Evolutionary conservation across 2,888 invertebrate genomes (phyloP), one percentile per base, ranked within the genome.

Genomic region (Cancer borealis): DNA sequence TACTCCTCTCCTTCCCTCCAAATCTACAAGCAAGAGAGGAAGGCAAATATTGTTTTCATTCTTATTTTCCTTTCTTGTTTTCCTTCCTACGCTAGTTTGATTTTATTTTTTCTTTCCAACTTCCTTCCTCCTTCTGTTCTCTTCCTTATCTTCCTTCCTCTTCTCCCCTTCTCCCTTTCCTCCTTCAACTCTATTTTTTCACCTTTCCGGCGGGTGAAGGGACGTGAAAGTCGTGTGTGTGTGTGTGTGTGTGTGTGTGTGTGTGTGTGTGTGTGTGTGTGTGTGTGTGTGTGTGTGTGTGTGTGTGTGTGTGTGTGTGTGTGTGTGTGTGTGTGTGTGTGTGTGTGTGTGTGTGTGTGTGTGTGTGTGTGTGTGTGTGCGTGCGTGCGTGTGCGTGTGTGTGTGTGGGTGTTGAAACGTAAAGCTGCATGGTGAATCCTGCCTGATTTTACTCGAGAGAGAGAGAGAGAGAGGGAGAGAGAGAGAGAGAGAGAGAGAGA

Each of bases 401-500:
- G 66, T 66, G 66, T 21, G 66, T 66, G 66, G n/a, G 66, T n/a
- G 66, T 66, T 21, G 21, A n/a, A 3, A n/a, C 6, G n/a, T 66
- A n/a, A 54, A 54, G 54, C 54, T 54, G 54, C 17, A 54, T 54
- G 54, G 54, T 54, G 54, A 54, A 54, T 54, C 10, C 54, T 54
- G 54, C 10, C 54, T 54, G 54, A 54, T 17, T 54, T 54, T 54
- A 54, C 54, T 39, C 39, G 54, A 54, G 54, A 54, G 54, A 54
- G 54, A 54, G 54, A 54, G 39, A 79, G 79, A 79, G 79, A 79
- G 79, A 79, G 79, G 30, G 79, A 79, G 79, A 79, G 79, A 79
- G 79, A 79, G 79, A 79, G 30, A 79, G 79, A 79, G 79, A 79
- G 79, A 79, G 79, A 79, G 79, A 79, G 79, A 79, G 79, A 79